phyloP scores from a whole-genome alignment of 2,797 vertebrate species.

The Girardinus metallicus region DNA sequence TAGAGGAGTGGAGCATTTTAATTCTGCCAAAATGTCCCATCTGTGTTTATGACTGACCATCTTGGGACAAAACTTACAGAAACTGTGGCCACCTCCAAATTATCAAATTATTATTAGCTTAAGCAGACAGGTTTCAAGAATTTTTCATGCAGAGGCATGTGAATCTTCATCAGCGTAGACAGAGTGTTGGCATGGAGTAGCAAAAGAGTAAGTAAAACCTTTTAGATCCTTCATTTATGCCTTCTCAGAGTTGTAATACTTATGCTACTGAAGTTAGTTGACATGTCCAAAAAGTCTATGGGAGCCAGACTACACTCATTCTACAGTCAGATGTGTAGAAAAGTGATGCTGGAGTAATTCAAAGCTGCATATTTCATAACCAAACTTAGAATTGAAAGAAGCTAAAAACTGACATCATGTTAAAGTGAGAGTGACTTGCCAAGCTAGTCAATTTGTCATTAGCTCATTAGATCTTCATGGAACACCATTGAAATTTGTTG shows the following conservation, averaged over 20 bases:
- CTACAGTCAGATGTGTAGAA: neutral
- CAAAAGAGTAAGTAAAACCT: neutral
- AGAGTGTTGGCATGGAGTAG: neutral
- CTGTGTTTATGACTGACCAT: neutral
- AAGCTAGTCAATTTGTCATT: neutral
- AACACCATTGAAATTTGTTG: slow-evolving; percentile 26
- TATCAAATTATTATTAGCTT: neutral
- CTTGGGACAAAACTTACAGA: neutral
- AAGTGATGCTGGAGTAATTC: neutral
- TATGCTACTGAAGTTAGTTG: neutral
- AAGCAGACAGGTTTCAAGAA: neutral
- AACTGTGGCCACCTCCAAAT: neutral
- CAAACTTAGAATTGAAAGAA: neutral
- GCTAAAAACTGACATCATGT: neutral
- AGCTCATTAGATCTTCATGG: slow-evolving; percentile 7
- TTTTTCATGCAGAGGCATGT: neutral
- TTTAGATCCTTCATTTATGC: neutral
- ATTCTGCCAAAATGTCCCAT: neutral
- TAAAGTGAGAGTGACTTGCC: neutral
- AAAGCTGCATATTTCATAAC: neutral
- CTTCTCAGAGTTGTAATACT: neutral
- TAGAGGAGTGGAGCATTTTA: neutral
- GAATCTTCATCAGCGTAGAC: neutral
- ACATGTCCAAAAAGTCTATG: neutral
- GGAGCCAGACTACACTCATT: neutral